A percentile compares a stretch with the other conserved stretches of the same genome.
Conservation (phyloP, 2,113 vertebrate species). For the Etheostoma spectabile region DNA sequence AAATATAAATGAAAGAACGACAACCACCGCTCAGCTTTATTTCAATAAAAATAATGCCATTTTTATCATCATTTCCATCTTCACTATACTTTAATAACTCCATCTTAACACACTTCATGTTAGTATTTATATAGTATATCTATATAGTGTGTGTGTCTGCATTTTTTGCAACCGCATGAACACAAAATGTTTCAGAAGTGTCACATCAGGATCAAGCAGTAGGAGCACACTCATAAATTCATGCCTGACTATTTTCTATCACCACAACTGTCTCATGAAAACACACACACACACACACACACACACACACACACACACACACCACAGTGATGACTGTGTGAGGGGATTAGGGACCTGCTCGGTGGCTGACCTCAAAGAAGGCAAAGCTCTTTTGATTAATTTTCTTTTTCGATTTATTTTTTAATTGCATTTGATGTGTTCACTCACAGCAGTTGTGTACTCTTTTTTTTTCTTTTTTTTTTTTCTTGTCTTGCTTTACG, state of each 20-base stretch:
- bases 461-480: constrained; percentile 50
- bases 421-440: constrained; percentile 41
- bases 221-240: constrained; percentile 11
- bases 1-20: constrained; percentile 41
- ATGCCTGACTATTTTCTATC: constrained; percentile 12
- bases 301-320: constrained; percentile 4
- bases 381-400: constrained; percentile 47
- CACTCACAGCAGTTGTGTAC: constrained; percentile 52
- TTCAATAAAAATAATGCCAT: constrained; percentile 28
- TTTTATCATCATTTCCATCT: constrained; percentile 52
- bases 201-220: constrained; percentile 1
- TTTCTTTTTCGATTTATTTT: constrained; percentile 11
- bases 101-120: constrained; percentile 61
- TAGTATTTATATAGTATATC: not conserved
- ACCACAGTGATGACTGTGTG: constrained; percentile 26
- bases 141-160: constrained; percentile 3
- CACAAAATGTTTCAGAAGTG: not conserved
- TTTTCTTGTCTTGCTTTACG: constrained; percentile 59
- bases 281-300: no score
- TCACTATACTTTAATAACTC: constrained; percentile 53
- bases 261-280: not conserved
- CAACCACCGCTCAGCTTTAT: constrained; percentile 50
- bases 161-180: constrained; percentile 45
- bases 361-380: constrained; percentile 46
- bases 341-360: constrained; percentile 40